Evolutionary conservation across 1,140 invertebrate genomes (phyloP).

Genomic region (Pseudachorutes palmiensis): DNA sequence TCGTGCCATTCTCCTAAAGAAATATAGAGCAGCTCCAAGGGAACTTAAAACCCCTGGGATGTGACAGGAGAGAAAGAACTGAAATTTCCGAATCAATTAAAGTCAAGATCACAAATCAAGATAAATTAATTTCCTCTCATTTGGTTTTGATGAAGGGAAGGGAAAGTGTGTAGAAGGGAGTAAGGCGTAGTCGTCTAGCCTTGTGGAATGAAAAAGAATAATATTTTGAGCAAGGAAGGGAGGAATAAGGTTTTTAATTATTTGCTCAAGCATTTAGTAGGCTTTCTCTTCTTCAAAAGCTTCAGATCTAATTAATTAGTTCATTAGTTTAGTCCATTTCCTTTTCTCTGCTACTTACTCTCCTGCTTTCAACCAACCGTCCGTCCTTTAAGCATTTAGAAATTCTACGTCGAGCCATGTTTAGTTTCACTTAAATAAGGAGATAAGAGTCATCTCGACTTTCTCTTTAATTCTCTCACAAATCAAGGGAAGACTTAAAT

Average conservation of each 20-base stretch:
- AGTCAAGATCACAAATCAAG: slow-evolving; percentile 12
- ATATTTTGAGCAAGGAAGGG: background rate
- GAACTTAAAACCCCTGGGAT: too few species aligned
- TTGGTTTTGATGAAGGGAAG: background rate
- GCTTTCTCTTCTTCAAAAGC: background rate
- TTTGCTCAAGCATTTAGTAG: background rate
- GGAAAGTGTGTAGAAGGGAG: background rate
- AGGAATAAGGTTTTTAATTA: slow-evolving; percentile 9
- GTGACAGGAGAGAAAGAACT: background rate
- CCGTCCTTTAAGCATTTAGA: too few species aligned
- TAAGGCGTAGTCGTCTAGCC: too few species aligned
- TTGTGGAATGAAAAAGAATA: background rate
- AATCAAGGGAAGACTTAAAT: too few species aligned
- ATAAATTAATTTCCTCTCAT: slow-evolving; percentile 4
- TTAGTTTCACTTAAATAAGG: too few species aligned
- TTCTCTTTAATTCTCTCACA: too few species aligned
- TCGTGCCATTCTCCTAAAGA: too few species aligned
- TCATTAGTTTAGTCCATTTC: slow-evolving; percentile 3
- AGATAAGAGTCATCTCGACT: too few species aligned
- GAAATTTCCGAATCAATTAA: background rate
- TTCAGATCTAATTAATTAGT: slow-evolving; percentile 10
- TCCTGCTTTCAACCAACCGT: too few species aligned
- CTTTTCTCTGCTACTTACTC: too few species aligned
- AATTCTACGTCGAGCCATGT: too few species aligned
- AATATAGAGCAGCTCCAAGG: too few species aligned